Percentiles rank a stretch among this genome's conserved stretches.
Conservation (phyloP, 2,113 vertebrate species). For the Nansenia antarctica region DNA sequence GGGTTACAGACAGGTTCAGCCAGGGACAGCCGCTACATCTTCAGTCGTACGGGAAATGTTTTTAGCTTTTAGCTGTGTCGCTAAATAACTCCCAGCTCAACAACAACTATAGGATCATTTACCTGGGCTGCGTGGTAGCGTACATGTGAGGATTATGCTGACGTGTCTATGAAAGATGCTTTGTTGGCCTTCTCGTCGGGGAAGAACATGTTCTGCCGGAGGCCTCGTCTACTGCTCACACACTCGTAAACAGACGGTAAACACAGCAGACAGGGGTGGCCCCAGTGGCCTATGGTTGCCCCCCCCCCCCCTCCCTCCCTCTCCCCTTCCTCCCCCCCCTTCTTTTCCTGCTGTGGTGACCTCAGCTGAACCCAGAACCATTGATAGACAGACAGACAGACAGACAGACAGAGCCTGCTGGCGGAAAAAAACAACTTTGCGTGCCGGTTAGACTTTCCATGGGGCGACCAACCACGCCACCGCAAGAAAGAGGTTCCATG, state of each 20-base stretch:
- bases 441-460: too few relatives aligned
- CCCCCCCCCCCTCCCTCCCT: conserved; percentile 5
- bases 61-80: too few relatives aligned
- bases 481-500: too few relatives aligned
- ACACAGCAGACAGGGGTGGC: neutral
- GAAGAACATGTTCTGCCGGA: conserved; percentile 17
- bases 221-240: conserved; percentile 18
- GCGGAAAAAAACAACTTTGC: too few relatives aligned
- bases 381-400: conserved; percentile 3
- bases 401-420: conserved; percentile 27
- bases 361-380: conserved; percentile 58
- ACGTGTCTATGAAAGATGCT: too few relatives aligned
- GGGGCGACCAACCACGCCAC: too few relatives aligned
- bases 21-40: too few relatives aligned
- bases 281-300: conserved; percentile 10
- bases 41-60: too few relatives aligned
- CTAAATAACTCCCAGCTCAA: too few relatives aligned
- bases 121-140: too few relatives aligned
- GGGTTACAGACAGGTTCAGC: neutral
- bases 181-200: conserved; percentile 18
- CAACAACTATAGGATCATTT: too few relatives aligned
- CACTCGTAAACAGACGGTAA: conserved; percentile 39
- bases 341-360: conserved; percentile 43
- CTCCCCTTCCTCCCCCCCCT: conserved; percentile 23
- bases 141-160: too few relatives aligned